Evolutionary conservation across 2,888 invertebrate genomes (phyloP).

Genomic region (Ormyrus rosae): DNA sequence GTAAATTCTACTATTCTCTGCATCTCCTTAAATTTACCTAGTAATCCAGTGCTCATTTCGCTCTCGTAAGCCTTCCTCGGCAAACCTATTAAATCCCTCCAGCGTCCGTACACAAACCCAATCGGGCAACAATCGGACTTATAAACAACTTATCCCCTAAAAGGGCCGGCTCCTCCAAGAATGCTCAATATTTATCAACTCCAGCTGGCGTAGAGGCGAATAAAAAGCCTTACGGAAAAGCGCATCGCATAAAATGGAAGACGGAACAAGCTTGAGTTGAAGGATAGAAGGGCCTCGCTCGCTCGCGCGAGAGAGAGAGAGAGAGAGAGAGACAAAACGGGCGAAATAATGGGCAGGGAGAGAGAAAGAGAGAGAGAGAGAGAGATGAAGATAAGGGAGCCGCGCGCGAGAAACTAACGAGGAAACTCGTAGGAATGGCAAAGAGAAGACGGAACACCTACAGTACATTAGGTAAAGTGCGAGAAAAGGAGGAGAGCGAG

Average conservation of each 20-base stretch:
- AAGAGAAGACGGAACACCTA: constrained; percentile 26
- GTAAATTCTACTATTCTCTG: no score
- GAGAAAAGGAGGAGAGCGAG: constrained; percentile 20
- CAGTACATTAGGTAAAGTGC: constrained; percentile 41
- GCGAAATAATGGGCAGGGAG: constrained; percentile 32
- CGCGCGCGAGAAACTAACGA: constrained; percentile 56
- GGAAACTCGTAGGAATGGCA: constrained; percentile 42
- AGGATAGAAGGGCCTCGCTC: not conserved
- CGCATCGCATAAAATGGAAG: constrained; percentile 18
- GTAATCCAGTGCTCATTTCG: no score
- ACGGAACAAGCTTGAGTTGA: constrained; percentile 16
- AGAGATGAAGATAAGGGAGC: constrained; percentile 48
- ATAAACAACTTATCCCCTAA: no score
- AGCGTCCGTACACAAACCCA: no score
- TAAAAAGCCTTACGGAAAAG: no score
- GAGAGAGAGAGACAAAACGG: constrained; percentile 15
- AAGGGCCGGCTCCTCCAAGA: no score
- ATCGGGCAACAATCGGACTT: no score
- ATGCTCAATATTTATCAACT: no score
- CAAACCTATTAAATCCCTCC: no score
- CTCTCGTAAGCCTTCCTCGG: no score
- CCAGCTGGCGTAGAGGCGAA: no score
- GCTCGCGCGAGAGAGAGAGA: not conserved
- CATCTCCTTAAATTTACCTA: no score
- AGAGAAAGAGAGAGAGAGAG: constrained; percentile 47